phyloP scores from a whole-genome alignment of 1,140 invertebrate species.

The Pemphigus obesinymphae region DNA sequence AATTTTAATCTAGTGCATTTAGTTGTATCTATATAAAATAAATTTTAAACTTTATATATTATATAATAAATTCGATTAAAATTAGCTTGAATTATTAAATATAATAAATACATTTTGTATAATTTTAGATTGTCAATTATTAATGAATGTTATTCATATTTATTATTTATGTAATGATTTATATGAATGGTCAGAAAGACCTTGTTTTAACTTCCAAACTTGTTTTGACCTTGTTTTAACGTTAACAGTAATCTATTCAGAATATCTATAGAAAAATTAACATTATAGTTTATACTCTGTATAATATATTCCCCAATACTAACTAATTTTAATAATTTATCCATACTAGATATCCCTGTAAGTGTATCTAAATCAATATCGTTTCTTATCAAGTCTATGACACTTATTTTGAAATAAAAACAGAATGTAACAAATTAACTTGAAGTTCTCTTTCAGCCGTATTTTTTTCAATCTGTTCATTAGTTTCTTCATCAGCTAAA shows the following conservation, averaged over 20 bases:
- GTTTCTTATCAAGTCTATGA: neutral
- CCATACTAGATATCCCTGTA: neutral
- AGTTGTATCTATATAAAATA: too few relatives aligned
- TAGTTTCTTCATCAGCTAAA: neutral
- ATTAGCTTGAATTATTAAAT: too few relatives aligned
- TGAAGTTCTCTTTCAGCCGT: neutral
- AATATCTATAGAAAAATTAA: neutral
- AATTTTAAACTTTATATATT: too few relatives aligned
- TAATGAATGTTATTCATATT: too few relatives aligned
- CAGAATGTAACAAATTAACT: neutral
- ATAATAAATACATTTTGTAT: too few relatives aligned
- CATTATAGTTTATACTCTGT: neutral
- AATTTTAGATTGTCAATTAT: too few relatives aligned
- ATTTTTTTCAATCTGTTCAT: neutral
- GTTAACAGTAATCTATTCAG: neutral
- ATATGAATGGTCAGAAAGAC: too few relatives aligned
- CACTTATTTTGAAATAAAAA: neutral
- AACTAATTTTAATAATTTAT: neutral
- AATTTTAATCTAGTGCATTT: too few relatives aligned
- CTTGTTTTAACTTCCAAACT: too few relatives aligned
- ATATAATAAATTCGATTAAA: too few relatives aligned
- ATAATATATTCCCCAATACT: neutral
- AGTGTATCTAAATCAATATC: neutral
- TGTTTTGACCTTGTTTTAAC: too few relatives aligned
- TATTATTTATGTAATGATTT: too few relatives aligned